Conservation (phyloP, 2,797 vertebrate species). For the Galago senegalensis region DNA sequence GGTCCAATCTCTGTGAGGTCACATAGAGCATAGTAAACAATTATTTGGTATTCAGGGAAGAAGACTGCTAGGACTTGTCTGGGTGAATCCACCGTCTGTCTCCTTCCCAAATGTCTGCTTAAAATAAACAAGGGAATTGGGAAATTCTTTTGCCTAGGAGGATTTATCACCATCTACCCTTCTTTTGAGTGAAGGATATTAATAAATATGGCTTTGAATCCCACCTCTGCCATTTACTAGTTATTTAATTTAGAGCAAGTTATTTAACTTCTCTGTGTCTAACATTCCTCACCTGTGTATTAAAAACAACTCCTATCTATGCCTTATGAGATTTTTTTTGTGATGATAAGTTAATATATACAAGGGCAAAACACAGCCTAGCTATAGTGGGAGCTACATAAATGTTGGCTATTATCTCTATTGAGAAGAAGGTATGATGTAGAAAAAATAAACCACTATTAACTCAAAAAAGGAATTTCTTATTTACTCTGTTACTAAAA, state of each 20-base stretch:
- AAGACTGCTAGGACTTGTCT: conserved; percentile 5
- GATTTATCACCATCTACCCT: not conserved
- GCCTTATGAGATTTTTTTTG: not conserved
- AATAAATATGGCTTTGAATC: not conserved
- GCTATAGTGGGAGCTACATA: not conserved
- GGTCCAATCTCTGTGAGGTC: not conserved
- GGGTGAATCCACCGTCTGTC: not conserved
- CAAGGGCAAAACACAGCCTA: not conserved
- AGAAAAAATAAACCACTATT: conserved; percentile 40
- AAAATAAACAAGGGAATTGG: not conserved
- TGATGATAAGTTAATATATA: not conserved
- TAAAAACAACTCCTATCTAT: not conserved
- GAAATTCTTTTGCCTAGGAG: not conserved
- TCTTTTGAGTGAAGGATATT: conserved; percentile 44
- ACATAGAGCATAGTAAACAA: not conserved
- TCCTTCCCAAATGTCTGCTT: conserved; percentile 17
- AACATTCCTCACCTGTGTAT: not conserved
- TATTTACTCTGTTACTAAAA: not conserved
- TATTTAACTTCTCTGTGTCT: not conserved
- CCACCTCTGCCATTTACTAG: not conserved
- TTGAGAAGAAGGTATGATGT: not conserved
- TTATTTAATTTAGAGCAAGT: not conserved
- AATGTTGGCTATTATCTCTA: conserved; percentile 9
- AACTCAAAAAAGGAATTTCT: conserved; percentile 24
- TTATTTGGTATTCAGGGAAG: conserved; percentile 3